Percentiles rank a stretch among this genome's conserved stretches.
These are phyloP conservation scores for Hermodice carunculata DNA, from an alignment of 2,888 invertebrate species.

Conservation along the genomic window DNA sequence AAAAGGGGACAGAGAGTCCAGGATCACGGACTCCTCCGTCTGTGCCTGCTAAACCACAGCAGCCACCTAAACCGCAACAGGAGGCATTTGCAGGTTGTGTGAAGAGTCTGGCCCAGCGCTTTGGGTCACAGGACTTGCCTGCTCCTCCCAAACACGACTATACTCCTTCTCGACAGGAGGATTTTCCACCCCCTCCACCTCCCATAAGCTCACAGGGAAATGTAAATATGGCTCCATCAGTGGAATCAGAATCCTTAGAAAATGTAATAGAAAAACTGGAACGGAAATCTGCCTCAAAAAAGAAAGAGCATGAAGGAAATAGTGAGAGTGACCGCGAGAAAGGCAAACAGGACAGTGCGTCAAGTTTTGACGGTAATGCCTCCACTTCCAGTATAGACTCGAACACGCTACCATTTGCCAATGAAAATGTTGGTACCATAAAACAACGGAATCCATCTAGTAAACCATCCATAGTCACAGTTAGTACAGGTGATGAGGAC, in stretches of 20 bases:
- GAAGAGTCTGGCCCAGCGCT: slow-evolving; percentile 58
- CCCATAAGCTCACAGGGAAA: slow-evolving; percentile 28
- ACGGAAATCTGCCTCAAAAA: too few relatives aligned
- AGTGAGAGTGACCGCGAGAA: too few relatives aligned
- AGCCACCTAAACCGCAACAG: background rate
- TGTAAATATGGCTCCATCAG: too few relatives aligned
- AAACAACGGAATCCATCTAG: slow-evolving; percentile 78
- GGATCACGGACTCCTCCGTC: background rate
- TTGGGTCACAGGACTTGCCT: slow-evolving; percentile 26
- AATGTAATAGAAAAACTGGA: too few relatives aligned
- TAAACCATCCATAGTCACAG: slow-evolving; percentile 58
- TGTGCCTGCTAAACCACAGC: slow-evolving; percentile 27
- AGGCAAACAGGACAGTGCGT: background rate
- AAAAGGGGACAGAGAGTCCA: too few relatives aligned
- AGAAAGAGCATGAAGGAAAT: too few relatives aligned
- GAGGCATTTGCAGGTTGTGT: slow-evolving; percentile 68
- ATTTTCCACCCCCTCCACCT: slow-evolving; percentile 63
- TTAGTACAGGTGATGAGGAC: slow-evolving; percentile 41
- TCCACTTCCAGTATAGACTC: slow-evolving; percentile 89
- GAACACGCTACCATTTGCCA: slow-evolving; percentile 90
- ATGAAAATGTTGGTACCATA: slow-evolving; percentile 98
- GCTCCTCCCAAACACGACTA: background rate
- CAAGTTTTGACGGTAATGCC: slow-evolving; percentile 13
- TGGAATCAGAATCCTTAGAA: too few relatives aligned
- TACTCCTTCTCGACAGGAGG: slow-evolving; percentile 42